phyloP scores from a whole-genome alignment of 2,113 vertebrate genomes.

The Microtus montanus region DNA sequence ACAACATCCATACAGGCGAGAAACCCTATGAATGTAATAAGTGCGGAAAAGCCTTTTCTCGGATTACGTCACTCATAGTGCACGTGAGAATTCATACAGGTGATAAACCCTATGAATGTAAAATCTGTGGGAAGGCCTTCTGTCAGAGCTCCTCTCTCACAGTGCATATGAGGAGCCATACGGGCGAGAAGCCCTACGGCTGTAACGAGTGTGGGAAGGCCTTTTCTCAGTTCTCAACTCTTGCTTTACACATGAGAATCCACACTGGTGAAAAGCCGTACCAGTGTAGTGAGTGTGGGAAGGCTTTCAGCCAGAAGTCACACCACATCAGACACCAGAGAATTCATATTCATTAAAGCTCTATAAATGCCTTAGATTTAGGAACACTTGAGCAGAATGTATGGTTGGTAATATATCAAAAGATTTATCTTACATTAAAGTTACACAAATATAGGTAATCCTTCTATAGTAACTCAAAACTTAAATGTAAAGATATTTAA shows the following conservation, averaged over 20 bases:
- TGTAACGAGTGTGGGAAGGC: conserved; percentile 81
- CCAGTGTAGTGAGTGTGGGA: conserved; percentile 78
- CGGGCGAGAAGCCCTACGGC: conserved; percentile 81
- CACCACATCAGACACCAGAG: conserved; percentile 79
- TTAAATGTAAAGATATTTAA: conserved; percentile 38
- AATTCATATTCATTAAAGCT: conserved; percentile 79
- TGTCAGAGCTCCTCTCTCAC: conserved; percentile 81
- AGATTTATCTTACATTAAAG: conserved; percentile 60
- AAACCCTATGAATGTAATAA: conserved; percentile 88
- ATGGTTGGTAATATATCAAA: conserved; percentile 42
- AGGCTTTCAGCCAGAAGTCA: conserved; percentile 80
- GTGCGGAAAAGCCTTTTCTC: conserved; percentile 86
- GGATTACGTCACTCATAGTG: conserved; percentile 84
- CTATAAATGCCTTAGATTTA: conserved; percentile 55
- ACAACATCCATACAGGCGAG: conserved; percentile 85
- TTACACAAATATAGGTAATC: conserved; percentile 38
- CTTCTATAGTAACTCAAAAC: conserved; percentile 42
- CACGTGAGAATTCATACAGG: conserved; percentile 83
- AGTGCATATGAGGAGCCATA: conserved; percentile 81
- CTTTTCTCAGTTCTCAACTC: conserved; percentile 81
- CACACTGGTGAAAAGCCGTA: conserved; percentile 81
- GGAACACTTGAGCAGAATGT: conserved; percentile 66
- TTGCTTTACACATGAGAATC: conserved; percentile 80
- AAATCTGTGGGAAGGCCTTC: conserved; percentile 81
- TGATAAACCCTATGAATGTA: conserved; percentile 84